Evolutionary conservation across 1,140 invertebrate genomes (phyloP), one percentile per base, ranked within the genome.

Genomic region (Batillaria attramentaria): DNA sequence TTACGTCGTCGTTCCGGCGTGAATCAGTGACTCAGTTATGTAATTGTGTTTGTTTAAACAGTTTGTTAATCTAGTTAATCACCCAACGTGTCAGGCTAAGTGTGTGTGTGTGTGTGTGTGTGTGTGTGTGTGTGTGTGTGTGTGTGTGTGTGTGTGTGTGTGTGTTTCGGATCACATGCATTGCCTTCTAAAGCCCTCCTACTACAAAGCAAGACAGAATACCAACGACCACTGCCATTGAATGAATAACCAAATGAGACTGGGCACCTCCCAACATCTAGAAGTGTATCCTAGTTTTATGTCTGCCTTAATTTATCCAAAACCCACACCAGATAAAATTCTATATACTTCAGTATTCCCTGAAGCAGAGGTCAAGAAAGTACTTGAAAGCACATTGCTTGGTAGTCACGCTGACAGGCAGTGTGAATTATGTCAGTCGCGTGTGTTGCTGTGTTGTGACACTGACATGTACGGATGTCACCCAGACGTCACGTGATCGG

Each of bases 91-190:
- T 50, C 46, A 50, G 46, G 24, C 13, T 13, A 13, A 50, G 33
- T 69, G 66, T 42, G 66, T 69, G 66, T 4, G 66, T 69, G 33
- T 69, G 66, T 41, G 66, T 35, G 66, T 35, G 66, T 42, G 66
- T 35, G 8, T 35, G 8, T 69, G 66, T 69, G 66, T 42, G 66
- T 0, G 35, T 65, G 66, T 78, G 4, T 18, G 43, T 54, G 62
- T 46, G 60, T 65, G 60, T 6, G 50, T n/a, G 46, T 37, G 6
- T 54, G 35, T 37, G 20, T 75, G 24, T 75, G 65, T 28, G 50
- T 77, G 16, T 18, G 43, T 35, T 16, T 20, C 43, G 33, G 33
- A 18, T 8, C 0, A 3, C 20, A 13, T n/a, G 35, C n/a, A n/a
- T n/a, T n/a, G n/a, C n/a, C n/a, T n/a, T n/a, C n/a, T n/a, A n/a